These are phyloP conservation scores for Dissostichus mawsoni DNA, from an alignment of 2,113 vertebrate genomes.

Conservation along the genomic window DNA sequence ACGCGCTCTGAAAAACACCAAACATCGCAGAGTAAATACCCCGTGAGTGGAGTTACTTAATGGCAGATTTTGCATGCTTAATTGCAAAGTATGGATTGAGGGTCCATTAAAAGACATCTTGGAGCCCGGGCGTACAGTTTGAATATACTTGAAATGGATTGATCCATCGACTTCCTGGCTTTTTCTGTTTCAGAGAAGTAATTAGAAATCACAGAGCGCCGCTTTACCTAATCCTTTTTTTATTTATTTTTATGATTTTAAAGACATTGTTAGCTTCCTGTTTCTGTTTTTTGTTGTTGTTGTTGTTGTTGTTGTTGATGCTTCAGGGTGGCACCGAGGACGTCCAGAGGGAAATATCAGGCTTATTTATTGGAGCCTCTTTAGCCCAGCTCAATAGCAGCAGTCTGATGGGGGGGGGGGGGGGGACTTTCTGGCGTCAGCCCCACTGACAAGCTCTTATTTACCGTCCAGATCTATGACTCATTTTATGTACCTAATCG, in stretches of 20 bases:
- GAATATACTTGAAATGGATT: constrained; percentile 79
- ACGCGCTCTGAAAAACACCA: constrained; percentile 57
- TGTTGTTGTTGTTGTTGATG: constrained; percentile 1
- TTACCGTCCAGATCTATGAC: constrained; percentile 86
- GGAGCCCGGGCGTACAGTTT: constrained; percentile 71
- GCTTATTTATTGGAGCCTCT: constrained; percentile 81
- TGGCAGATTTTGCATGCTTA: constrained; percentile 81
- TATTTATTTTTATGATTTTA: constrained; percentile 42
- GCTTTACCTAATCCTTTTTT: neutral
- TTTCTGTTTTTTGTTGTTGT: constrained; percentile 9
- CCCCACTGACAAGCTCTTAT: constrained; percentile 84
- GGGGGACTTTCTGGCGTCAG: constrained; percentile 75
- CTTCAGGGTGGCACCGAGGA: constrained; percentile 68
- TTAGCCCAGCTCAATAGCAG: constrained; percentile 79
- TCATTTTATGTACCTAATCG: constrained; percentile 87
- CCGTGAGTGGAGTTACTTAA: constrained; percentile 79
- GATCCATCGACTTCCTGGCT: constrained; percentile 78
- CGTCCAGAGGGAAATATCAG: constrained; percentile 77
- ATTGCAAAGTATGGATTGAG: constrained; percentile 80
- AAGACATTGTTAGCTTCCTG: constrained; percentile 25
- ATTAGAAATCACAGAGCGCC: constrained; percentile 52
- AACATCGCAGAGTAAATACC: constrained; percentile 72
- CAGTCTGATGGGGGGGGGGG: constrained; percentile 75
- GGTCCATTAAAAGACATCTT: constrained; percentile 82
- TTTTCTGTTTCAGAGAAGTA: constrained; percentile 59